phyloP scores from a whole-genome alignment of 2,888 invertebrate species.

The Colletes collaris region DNA sequence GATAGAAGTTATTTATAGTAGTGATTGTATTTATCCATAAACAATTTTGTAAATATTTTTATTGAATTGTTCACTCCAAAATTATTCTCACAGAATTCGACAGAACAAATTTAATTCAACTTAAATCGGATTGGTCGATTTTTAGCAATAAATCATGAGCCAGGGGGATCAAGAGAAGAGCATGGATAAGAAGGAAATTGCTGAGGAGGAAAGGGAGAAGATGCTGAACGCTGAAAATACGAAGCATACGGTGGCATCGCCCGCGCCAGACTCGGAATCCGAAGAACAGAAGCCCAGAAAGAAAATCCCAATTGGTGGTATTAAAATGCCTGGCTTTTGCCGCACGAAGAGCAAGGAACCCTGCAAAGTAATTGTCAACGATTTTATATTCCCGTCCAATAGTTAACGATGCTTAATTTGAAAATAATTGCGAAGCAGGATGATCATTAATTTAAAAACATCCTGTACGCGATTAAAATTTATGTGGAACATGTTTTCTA shows the following conservation, averaged over 20 bases:
- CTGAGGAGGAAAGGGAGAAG: slow-evolving; percentile 85
- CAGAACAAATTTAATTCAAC: too few relatives aligned
- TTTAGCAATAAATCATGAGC: slow-evolving; percentile 57
- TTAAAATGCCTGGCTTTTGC: slow-evolving; percentile 94
- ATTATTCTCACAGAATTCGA: too few relatives aligned
- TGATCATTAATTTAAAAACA: background rate
- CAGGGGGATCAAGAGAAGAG: slow-evolving; percentile 72
- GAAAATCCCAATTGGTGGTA: slow-evolving; percentile 94
- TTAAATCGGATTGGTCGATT: slow-evolving; percentile 4
- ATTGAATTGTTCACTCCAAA: too few relatives aligned
- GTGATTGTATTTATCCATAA: too few relatives aligned
- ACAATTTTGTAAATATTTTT: too few relatives aligned
- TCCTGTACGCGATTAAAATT: background rate
- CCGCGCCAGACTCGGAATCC: slow-evolving; percentile 82
- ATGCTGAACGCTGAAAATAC: slow-evolving; percentile 87
- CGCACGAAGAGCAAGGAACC: slow-evolving; percentile 90
- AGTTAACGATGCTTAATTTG: background rate
- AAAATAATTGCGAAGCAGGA: too few relatives aligned
- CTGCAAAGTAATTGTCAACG: slow-evolving; percentile 85
- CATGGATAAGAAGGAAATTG: slow-evolving; percentile 81
- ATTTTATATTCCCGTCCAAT: background rate
- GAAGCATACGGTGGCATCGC: slow-evolving; percentile 83
- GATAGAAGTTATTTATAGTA: too few relatives aligned
- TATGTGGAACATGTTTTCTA: too few relatives aligned
- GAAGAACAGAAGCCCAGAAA: slow-evolving; percentile 86